Evolutionary conservation across 2,113 vertebrate genomes (phyloP).

Genomic region (Oreotragus oreotragus): DNA sequence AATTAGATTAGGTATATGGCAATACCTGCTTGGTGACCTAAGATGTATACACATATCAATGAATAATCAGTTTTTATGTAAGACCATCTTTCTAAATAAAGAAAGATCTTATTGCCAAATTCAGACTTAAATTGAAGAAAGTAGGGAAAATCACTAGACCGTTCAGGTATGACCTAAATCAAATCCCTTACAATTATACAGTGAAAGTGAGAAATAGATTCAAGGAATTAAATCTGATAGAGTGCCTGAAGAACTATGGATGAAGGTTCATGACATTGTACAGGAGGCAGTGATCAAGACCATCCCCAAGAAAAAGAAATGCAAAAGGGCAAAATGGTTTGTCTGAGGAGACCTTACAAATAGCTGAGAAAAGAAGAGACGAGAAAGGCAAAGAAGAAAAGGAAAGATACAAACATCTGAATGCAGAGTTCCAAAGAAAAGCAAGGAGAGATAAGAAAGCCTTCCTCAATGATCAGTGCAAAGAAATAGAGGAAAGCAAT

Average conservation of each 20-base stretch:
- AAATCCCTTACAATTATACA: neutral
- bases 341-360: neutral
- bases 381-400: neutral
- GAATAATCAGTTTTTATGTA: neutral
- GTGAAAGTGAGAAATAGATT: neutral
- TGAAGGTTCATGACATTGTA: accelerated
- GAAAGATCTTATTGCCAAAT: neutral
- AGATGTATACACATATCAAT: neutral
- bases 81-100: neutral
- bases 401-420: neutral
- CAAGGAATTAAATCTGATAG: neutral
- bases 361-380: neutral
- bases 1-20: neutral
- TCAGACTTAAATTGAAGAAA: neutral
- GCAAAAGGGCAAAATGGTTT: neutral
- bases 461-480: neutral
- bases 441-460: neutral
- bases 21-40: neutral
- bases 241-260: neutral
- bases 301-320: neutral
- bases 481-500: neutral
- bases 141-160: neutral
- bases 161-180: neutral
- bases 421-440: neutral
- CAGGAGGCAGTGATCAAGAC: neutral